phyloP scores from a whole-genome alignment of 1,140 invertebrate species.

The Hirudo medicinalis region DNA sequence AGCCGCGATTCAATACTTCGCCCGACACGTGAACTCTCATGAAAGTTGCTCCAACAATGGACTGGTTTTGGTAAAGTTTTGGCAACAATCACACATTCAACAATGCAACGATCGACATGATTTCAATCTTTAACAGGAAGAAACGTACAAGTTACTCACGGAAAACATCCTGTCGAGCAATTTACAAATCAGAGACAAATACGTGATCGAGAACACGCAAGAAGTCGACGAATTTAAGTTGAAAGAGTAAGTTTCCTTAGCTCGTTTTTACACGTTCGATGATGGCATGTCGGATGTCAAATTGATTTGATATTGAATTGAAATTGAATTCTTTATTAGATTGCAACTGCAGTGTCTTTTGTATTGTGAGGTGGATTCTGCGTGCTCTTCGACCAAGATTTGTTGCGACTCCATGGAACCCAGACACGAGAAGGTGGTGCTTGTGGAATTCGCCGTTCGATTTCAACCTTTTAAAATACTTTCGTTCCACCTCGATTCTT shows the following conservation, averaged over 20 bases:
- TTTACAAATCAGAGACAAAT: neutral
- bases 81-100: neutral
- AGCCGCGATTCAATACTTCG: neutral
- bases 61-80: neutral
- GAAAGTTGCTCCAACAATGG: neutral
- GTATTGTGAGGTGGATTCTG: neutral
- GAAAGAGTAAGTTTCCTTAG: neutral
- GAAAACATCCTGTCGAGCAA: too few relatives aligned
- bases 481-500: neutral
- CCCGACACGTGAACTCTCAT: neutral
- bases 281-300: neutral
- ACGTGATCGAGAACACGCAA: neutral
- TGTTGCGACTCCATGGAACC: neutral
- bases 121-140: neutral
- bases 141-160: neutral
- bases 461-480: too few relatives aligned
- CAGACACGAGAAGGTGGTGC: constrained; percentile 2
- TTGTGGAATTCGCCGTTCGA: too few relatives aligned
- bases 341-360: neutral
- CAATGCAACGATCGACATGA: neutral
- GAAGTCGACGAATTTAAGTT: neutral
- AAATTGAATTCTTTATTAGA: neutral
- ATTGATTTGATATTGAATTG: neutral
- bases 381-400: neutral
- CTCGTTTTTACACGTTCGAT: too few relatives aligned